Evolutionary conservation across 1,140 invertebrate species (phyloP).

Genomic region (Plodia interpunctella): DNA sequence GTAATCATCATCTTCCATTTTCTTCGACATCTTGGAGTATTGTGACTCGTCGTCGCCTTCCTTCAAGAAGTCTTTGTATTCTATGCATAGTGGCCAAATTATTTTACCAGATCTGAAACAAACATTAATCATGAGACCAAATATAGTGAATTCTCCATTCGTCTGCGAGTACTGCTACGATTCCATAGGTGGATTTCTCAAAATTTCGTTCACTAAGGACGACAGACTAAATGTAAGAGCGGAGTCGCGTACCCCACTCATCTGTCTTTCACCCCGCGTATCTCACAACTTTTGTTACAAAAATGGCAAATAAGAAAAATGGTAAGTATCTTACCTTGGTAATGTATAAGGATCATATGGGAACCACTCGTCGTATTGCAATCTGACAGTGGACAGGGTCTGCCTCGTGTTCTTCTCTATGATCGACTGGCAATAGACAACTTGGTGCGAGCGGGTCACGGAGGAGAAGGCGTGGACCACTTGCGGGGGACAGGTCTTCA

Average conservation of each 20-base stretch:
- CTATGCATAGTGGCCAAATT: conserved; percentile 67
- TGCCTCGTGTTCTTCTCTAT: conserved; percentile 90
- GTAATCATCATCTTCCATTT: conserved; percentile 64
- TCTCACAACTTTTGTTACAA: no score
- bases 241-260: no score
- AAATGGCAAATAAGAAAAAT: not conserved
- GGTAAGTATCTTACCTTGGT: conserved; percentile 48
- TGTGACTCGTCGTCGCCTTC: conserved; percentile 59
- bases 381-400: conserved; percentile 58
- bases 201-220: no score
- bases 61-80: conserved; percentile 61
- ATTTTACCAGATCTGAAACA: conserved; percentile 63
- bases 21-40: conserved; percentile 52
- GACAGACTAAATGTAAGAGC: no score
- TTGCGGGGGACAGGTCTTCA: conserved; percentile 85
- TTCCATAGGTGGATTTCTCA: no score
- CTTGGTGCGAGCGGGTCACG: conserved; percentile 89
- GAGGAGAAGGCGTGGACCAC: conserved; percentile 91
- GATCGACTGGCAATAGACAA: conserved; percentile 94
- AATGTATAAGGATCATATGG: conserved; percentile 71
- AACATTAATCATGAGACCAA: no score
- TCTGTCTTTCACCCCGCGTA: no score
- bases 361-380: conserved; percentile 69
- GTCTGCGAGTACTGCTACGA: no score
- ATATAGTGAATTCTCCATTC: no score